These are phyloP conservation scores for Trichechus manatus DNA, from an alignment of 2,113 vertebrate species.

Conservation along the genomic window DNA sequence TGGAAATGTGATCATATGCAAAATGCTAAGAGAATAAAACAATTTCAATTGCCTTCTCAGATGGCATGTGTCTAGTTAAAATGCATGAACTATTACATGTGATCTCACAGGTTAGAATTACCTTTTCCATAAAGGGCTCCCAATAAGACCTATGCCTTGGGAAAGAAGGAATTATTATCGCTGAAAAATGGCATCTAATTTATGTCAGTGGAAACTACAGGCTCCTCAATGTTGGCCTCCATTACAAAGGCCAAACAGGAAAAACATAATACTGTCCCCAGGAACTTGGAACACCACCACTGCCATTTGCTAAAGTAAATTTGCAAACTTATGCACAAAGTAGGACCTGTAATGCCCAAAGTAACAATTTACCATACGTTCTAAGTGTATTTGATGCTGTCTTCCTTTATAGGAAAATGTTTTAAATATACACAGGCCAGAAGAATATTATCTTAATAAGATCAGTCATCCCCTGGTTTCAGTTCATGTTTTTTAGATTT, in stretches of 20 bases:
- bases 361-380: background rate
- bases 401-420: slow-evolving; percentile 19
- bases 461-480: background rate
- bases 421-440: background rate
- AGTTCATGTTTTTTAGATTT: background rate
- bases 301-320: background rate
- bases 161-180: background rate
- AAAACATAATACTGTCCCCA: background rate
- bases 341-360: background rate
- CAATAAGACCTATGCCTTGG: background rate
- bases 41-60: slow-evolving; percentile 41
- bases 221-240: background rate
- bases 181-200: slow-evolving; percentile 4
- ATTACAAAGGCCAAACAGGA: background rate
- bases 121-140: background rate
- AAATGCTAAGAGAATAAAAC: background rate
- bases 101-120: slow-evolving; percentile 4
- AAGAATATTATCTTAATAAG: background rate
- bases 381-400: background rate
- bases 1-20: slow-evolving; percentile 15
- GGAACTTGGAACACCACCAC: background rate
- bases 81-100: background rate
- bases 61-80: background rate
- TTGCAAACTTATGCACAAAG: background rate
- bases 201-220: background rate